Conservation (phyloP, 2,797 vertebrate genomes). For the Ceryle rudis region DNA sequence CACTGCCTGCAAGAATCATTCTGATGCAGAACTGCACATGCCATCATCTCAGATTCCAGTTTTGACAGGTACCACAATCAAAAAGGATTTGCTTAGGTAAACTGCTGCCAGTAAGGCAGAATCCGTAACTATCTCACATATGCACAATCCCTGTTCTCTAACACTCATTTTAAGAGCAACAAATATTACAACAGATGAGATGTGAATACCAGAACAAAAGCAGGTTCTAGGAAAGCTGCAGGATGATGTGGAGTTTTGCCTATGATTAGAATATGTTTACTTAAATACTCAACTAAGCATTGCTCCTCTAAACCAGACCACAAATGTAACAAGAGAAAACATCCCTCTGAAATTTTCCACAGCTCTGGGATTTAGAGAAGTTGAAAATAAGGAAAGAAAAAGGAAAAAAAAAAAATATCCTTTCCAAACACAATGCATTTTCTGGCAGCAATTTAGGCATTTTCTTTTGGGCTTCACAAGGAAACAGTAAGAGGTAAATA, state of each 20-base stretch:
- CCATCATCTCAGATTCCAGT: not conserved
- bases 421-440: not conserved
- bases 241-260: not conserved
- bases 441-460: not conserved
- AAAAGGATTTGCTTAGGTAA: not conserved
- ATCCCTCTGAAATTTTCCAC: not conserved
- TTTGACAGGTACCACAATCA: not conserved
- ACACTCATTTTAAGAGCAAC: not conserved
- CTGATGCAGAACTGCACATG: not conserved
- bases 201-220: not conserved
- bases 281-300: not conserved
- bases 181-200: not conserved
- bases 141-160: not conserved
- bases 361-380: not conserved
- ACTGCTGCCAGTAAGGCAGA: not conserved
- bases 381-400: not conserved
- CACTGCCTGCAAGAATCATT: slow-evolving; percentile 8
- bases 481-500: not conserved
- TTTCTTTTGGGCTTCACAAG: not conserved
- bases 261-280: not conserved
- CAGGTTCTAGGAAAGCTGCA: not conserved
- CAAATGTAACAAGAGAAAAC: not conserved
- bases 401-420: not conserved
- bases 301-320: not conserved
- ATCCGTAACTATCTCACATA: not conserved